Conservation (phyloP, 1,140 invertebrate genomes). For the Aricia agestis region DNA sequence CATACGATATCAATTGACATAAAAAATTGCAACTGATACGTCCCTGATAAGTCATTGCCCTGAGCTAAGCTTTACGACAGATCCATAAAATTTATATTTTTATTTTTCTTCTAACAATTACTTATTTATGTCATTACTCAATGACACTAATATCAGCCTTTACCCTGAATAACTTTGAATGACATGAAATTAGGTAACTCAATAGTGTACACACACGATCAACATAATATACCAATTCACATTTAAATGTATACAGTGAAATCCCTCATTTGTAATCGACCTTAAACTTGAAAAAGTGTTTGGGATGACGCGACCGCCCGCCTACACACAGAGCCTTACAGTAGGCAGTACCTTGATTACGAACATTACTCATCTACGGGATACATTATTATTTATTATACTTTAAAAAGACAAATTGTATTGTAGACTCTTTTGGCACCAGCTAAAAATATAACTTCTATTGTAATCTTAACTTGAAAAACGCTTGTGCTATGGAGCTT, state of each 20-base stretch:
- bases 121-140: too few relatives aligned
- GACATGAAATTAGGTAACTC: background rate
- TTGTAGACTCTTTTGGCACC: background rate
- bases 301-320: background rate
- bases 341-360: background rate
- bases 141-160: background rate
- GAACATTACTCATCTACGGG: background rate
- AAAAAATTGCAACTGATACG: too few relatives aligned
- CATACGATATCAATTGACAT: too few relatives aligned
- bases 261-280: background rate
- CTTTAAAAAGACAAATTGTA: background rate
- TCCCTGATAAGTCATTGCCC: too few relatives aligned
- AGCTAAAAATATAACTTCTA: background rate
- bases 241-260: constrained; percentile 1
- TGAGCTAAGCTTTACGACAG: too few relatives aligned
- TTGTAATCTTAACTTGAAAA: too few relatives aligned
- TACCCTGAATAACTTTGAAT: background rate
- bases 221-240: background rate
- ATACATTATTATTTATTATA: background rate
- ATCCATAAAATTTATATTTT: too few relatives aligned
- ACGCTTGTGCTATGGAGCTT: too few relatives aligned
- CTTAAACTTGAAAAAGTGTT: background rate
- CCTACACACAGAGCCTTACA: background rate
- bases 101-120: too few relatives aligned
- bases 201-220: background rate